Percentiles rank a stretch among this genome's conserved stretches.
Evolutionary conservation across 2,888 invertebrate species (phyloP).

Genomic region (Pasiphila rectangulata): DNA sequence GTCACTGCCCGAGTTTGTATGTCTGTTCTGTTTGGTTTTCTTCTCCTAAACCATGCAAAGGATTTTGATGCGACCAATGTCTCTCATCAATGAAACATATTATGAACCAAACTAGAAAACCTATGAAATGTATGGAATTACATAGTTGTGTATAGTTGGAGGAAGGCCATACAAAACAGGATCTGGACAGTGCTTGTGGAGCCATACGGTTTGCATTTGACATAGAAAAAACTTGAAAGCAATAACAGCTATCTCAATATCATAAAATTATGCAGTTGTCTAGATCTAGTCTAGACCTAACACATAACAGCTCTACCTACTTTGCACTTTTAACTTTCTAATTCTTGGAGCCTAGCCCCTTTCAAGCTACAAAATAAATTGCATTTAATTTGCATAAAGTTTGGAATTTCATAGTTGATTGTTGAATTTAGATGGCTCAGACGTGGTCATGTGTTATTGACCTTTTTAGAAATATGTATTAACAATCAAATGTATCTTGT

Average conservation of each 20-base stretch:
- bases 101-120: no score
- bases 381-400: slow-evolving; percentile 76
- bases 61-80: no score
- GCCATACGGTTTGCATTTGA: background rate
- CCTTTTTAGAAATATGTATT: slow-evolving; percentile 39
- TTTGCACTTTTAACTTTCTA: slow-evolving; percentile 53
- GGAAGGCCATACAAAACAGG: slow-evolving; percentile 21
- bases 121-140: no score
- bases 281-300: slow-evolving; percentile 69
- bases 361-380: slow-evolving; percentile 75
- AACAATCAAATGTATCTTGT: background rate
- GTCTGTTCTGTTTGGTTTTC: no score
- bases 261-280: slow-evolving; percentile 43
- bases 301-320: slow-evolving; percentile 72
- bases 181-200: slow-evolving; percentile 2
- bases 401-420: slow-evolving; percentile 68
- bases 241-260: slow-evolving; percentile 26
- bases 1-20: no score
- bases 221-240: slow-evolving; percentile 5
- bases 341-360: slow-evolving; percentile 49
- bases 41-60: no score
- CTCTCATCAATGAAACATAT: no score
- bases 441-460: slow-evolving; percentile 56
- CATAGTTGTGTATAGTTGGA: no score
- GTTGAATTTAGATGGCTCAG: slow-evolving; percentile 59